Evolutionary conservation across 2,888 invertebrate genomes (phyloP), one percentile per base, ranked within the genome.

Genomic region (Koerneria pararmatus): DNA sequence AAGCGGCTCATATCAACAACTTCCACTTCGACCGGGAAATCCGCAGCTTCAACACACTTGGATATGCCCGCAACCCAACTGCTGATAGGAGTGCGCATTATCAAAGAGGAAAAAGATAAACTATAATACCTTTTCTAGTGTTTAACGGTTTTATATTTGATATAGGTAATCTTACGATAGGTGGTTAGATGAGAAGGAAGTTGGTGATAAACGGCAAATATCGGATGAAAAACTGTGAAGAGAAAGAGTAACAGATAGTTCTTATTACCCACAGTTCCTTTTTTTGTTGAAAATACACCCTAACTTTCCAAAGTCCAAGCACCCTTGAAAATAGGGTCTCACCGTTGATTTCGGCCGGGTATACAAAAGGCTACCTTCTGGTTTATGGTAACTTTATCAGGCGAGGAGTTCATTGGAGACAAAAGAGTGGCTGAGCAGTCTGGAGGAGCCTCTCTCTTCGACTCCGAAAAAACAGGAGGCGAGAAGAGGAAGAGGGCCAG

Each of bases 1-100:
- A 98, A 83, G 89, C 90, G 72, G 94, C 95, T 0, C 93, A 95
- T 84, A 89, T 98, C 60, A 95, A 91, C 85, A 91, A 92, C 78
- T 98, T 98, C 85, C 80, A 79, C 59, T 82, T 82, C 59, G 77
- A 82, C 34, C 70, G 75, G 15, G 77, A 82, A 46, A 74, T 80
- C 24, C 73, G 79, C n/a, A 77, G 78, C 31, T 82, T 78, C 65
- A 78, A 82, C 62, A 81, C 80, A 19, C 71, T 79, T 51, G 80
- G 95, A 2, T 94, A 92, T 86, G 97, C 97, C 0, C 84, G 94
- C 70, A 95, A 97, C 86, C 97, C 97, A 0, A 91, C 93, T 0
- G 89, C 91, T 0, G 91, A 90, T 76, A 74, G 76, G 4, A 76
- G 82, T 69, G n/a, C n/a, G n/a, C n/a, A n/a, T n/a, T n/a, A n/a